These are phyloP conservation scores for Ptychodera flava DNA, from an alignment of 35 echinoderm and acorn worm genomes.

Conservation along the genomic window DNA sequence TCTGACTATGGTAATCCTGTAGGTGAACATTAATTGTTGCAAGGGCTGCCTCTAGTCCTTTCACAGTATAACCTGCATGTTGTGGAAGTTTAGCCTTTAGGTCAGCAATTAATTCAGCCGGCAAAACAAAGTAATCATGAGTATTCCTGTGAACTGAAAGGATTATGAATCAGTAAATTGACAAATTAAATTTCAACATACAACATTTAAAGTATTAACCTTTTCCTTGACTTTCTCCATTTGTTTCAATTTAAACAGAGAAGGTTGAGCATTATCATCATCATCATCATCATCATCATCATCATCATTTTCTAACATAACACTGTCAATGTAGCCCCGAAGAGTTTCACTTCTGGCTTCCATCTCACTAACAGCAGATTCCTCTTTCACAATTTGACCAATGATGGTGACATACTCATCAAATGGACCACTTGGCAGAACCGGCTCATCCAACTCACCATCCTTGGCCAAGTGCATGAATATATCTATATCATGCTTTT, in stretches of 20 bases:
- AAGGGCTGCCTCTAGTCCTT: no score
- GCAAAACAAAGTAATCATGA: background rate
- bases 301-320: no score
- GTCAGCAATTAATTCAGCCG: background rate
- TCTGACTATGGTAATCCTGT: no score
- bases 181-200: background rate
- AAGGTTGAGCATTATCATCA: background rate
- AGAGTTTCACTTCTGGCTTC: background rate
- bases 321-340: background rate
- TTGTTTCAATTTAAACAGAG: background rate
- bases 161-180: background rate
- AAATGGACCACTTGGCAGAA: background rate
- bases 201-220: background rate
- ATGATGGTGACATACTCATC: background rate
- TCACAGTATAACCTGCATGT: background rate
- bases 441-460: background rate
- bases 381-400: background rate
- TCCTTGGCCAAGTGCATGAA: background rate
- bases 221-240: background rate
- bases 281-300: no score
- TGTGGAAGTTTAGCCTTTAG: background rate
- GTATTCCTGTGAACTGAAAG: background rate
- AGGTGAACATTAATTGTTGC: no score
- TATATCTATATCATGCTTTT: background rate
- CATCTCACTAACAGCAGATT: background rate